Conservation (phyloP, 2,113 vertebrate species). For the Puffinus mauretanicus region DNA sequence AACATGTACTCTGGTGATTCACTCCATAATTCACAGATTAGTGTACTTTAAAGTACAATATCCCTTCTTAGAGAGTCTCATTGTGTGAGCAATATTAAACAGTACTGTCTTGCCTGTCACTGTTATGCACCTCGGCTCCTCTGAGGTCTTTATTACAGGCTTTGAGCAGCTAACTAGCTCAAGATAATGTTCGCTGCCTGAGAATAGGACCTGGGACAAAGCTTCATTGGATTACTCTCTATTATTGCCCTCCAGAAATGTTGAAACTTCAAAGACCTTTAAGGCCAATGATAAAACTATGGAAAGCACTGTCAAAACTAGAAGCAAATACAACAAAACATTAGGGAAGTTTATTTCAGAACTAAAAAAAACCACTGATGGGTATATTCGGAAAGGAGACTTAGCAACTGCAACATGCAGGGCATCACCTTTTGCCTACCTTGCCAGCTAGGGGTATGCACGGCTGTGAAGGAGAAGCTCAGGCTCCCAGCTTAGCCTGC, state of each 20-base stretch:
- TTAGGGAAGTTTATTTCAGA: not conserved
- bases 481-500: not conserved
- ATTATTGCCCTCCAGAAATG: not conserved
- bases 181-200: not conserved
- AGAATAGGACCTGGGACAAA: not conserved
- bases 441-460: not conserved
- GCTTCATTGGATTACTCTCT: not conserved
- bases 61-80: not conserved
- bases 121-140: not conserved
- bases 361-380: not conserved
- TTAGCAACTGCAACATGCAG: not conserved
- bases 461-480: not conserved
- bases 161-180: not conserved
- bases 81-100: not conserved
- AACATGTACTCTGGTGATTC: not conserved
- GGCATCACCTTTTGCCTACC: not conserved
- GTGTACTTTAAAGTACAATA: not conserved
- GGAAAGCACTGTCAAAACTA: not conserved
- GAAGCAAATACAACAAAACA: not conserved
- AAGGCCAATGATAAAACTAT: not conserved
- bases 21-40: not conserved
- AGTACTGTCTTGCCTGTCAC: not conserved
- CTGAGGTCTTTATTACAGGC: not conserved
- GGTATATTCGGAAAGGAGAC: not conserved
- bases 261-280: not conserved